phyloP scores from a whole-genome alignment of 2,797 vertebrate species.

The Fundulus diaphanus region DNA sequence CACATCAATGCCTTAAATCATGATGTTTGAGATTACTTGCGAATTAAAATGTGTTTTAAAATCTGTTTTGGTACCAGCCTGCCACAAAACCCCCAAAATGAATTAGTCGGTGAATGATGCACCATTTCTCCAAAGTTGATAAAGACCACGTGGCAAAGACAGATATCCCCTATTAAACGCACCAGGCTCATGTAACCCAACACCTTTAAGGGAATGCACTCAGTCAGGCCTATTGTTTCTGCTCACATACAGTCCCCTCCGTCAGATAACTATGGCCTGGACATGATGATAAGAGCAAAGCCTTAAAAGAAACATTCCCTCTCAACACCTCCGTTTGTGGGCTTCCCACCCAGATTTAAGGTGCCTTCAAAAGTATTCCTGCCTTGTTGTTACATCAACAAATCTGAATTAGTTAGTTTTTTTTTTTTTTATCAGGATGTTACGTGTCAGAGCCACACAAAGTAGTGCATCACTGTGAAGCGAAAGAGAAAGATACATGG shows the following conservation, averaged over 20 bases:
- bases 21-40: background rate
- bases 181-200: slow-evolving; percentile 74
- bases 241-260: slow-evolving; percentile 84
- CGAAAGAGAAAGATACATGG: background rate
- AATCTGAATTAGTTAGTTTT: background rate
- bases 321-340: slow-evolving; percentile 70
- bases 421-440: background rate
- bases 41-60: background rate
- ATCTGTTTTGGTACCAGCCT: background rate
- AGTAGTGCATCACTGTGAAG: background rate
- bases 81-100: slow-evolving; percentile 19
- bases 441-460: background rate
- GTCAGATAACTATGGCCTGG: slow-evolving; percentile 81
- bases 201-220: slow-evolving; percentile 83
- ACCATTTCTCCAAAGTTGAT: slow-evolving; percentile 66
- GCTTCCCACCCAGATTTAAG: slow-evolving; percentile 62
- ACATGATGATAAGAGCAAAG: slow-evolving; percentile 78
- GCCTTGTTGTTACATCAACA: background rate
- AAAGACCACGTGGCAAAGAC: slow-evolving; percentile 69
- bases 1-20: background rate
- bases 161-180: slow-evolving; percentile 82
- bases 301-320: slow-evolving; percentile 78
- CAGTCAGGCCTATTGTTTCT: slow-evolving; percentile 86
- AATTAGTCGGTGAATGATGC: slow-evolving; percentile 68
- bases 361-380: background rate